Base-by-base conservation (phyloP, 2,113 vertebrate species). In the Podarcis muralis region DNA sequence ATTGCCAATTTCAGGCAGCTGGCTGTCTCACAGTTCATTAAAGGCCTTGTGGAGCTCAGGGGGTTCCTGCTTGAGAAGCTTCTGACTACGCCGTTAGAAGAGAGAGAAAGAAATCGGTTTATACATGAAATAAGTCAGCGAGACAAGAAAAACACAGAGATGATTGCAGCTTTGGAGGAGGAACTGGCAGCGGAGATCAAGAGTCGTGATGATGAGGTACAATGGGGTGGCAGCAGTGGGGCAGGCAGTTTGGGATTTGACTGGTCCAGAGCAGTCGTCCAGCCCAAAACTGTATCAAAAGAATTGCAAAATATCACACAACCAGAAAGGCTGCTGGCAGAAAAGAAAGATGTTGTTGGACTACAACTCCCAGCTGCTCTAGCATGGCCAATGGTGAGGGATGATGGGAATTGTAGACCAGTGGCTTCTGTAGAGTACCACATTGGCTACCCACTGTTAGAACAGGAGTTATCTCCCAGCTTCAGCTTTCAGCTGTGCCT, bases 201-300 rank as follows among this genome's bases (percentile, higher is more conserved):
- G 89, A 79, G 88, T 88, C 90, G 83, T 79, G 95, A 98, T 2
- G 75, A 94, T 1, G 92, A 97, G 97, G 98, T 99, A 95, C n/a
- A 11, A 13, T 6, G 65, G 62, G 79, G 40, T 5, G 5, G 16
- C 43, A 48, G 78, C 23, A 62, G 7, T 40, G 32, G 12, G 16
- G 66, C 3, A 23, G 5, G 30, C 15, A 35, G 18, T 20, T 32
- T 8, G 72, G 35, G 18, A 72, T 32, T 32, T 18, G 57, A 23
- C 69, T 11, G 6, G 66, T 25, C 18, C 20, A 86, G 43, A 13
- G 35, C 3, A 15, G 1, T 83, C n/a, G 12, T 22, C 59, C 32
- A 37, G 20, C 7, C 22, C 22, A 25, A 15, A 15, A 35, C 9
- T 0, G 2, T 35, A 76, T 18, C 7, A 25, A 35, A 74, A 53